These are phyloP conservation scores for Morelia viridis DNA, from an alignment of 2,797 vertebrate genomes.

Conservation along the genomic window DNA sequence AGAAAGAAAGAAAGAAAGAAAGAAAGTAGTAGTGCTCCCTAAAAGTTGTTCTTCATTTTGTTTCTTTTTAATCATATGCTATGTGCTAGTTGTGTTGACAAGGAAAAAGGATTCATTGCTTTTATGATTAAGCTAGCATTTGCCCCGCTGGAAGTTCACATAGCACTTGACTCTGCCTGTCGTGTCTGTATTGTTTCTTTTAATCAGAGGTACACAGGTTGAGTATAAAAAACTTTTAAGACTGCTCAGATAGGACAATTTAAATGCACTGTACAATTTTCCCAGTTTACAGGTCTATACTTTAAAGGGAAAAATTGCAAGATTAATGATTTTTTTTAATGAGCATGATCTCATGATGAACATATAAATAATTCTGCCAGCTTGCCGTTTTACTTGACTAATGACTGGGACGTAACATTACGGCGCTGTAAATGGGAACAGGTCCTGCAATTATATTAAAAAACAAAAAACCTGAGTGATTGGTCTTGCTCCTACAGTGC, in stretches of 20 bases:
- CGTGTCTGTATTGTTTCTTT: conserved; percentile 79
- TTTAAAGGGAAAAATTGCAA: conserved; percentile 90
- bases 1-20: conserved; percentile 40
- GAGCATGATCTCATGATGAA: conserved; percentile 79
- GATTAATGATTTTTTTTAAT: conserved; percentile 71
- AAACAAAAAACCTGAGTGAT: conserved; percentile 73
- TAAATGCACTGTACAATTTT: conserved; percentile 98
- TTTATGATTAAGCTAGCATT: conserved; percentile 80
- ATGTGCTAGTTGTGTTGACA: conserved; percentile 85
- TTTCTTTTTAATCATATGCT: conserved; percentile 69
- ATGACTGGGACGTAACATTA: conserved; percentile 81
- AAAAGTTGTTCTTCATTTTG: conserved; percentile 73
- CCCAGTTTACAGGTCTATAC: conserved; percentile 96
- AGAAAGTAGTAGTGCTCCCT: conserved; percentile 79
- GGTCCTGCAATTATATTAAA: conserved; percentile 77
- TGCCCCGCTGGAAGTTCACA: conserved; percentile 80
- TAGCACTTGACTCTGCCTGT: conserved; percentile 90
- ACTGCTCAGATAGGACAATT: conserved; percentile 90
- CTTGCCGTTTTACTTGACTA: conserved; percentile 82
- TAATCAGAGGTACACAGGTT: conserved; percentile 87
- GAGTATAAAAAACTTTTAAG: conserved; percentile 85
- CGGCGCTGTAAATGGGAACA: conserved; percentile 89
- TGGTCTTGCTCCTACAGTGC: conserved; percentile 86
- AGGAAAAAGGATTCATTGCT: conserved; percentile 79
- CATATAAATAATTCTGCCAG: conserved; percentile 80